Evolutionary conservation across 2,888 invertebrate genomes (phyloP).

Genomic region (Erebia ligea): DNA sequence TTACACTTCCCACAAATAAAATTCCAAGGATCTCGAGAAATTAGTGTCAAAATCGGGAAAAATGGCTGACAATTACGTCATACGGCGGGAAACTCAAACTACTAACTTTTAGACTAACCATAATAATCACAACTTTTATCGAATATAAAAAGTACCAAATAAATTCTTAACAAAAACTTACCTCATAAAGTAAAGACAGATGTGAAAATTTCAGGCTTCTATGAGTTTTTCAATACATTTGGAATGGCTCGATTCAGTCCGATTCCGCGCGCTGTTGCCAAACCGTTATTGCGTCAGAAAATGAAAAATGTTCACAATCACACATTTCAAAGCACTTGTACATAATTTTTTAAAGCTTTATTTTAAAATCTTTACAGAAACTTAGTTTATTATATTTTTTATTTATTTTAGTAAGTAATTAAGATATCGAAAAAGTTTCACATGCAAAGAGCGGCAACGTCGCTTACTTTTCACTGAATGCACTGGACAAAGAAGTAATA

Average conservation of each 20-base stretch:
- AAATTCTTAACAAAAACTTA: constrained; percentile 50
- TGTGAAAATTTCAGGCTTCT: constrained; percentile 57
- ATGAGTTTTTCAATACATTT: constrained; percentile 66
- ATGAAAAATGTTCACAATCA: constrained; percentile 68
- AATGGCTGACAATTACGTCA: constrained; percentile 77
- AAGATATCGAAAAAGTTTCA: constrained; percentile 48
- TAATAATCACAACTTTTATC: constrained; percentile 35
- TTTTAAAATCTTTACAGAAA: constrained; percentile 40
- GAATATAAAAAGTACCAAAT: constrained; percentile 21
- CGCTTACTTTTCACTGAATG: constrained; percentile 54
- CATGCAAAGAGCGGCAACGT: constrained; percentile 71
- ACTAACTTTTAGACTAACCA: constrained; percentile 59
- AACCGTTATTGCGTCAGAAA: constrained; percentile 80
- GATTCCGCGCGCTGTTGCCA: constrained; percentile 77
- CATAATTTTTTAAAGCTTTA: constrained; percentile 60
- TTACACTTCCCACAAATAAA: constrained; percentile 63
- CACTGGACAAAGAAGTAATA: constrained; percentile 1
- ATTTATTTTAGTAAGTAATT: constrained; percentile 16
- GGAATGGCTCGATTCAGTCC: constrained; percentile 60
- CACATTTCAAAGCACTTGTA: constrained; percentile 72
- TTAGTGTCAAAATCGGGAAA: constrained; percentile 60
- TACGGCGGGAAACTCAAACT: constrained; percentile 72
- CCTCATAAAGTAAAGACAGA: constrained; percentile 65
- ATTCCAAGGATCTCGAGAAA: constrained; percentile 61
- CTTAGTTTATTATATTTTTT: background rate